These are phyloP conservation scores for Colistium nudipinnis DNA, from an alignment of 2,113 vertebrate genomes.

Conservation along the genomic window DNA sequence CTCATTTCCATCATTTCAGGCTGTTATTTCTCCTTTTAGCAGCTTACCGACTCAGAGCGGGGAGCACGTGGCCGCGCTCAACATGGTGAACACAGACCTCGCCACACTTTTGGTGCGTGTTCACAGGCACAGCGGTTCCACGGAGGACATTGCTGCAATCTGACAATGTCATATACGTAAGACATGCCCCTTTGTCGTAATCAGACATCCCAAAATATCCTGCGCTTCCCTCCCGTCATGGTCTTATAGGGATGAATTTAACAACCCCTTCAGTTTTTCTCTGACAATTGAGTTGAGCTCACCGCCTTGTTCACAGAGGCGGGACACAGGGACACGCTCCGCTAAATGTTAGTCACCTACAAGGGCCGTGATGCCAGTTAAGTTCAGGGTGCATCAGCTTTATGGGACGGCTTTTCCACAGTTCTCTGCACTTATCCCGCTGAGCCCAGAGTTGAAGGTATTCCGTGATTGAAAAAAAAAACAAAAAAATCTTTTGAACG, in stretches of 20 bases:
- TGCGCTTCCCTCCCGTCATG: background rate
- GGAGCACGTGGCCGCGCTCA: conserved; percentile 20
- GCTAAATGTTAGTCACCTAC: conserved; percentile 39
- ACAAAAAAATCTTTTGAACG: too few relatives aligned
- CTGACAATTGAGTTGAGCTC: background rate
- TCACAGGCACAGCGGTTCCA: background rate
- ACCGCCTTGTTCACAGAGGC: background rate
- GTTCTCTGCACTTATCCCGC: background rate
- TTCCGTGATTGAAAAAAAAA: background rate
- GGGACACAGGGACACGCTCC: conserved; percentile 31
- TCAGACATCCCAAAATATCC: background rate
- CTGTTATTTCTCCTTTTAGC: conserved; percentile 29
- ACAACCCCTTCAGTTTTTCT: background rate
- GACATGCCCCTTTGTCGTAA: background rate
- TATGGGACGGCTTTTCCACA: conserved; percentile 19
- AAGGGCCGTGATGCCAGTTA: conserved; percentile 32
- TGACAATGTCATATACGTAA: conserved; percentile 3
- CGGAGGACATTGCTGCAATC: background rate
- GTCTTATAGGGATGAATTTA: background rate
- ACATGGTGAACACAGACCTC: conserved; percentile 14
- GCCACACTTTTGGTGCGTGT: conserved; percentile 14
- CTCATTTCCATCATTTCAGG: conserved; percentile 5
- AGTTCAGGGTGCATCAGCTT: conserved; percentile 19
- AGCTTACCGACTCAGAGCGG: conserved; percentile 22
- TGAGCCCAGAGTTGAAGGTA: conserved; percentile 8